Evolutionary conservation across 1,140 invertebrate species (phyloP).

Genomic region (Vanessa tameamea): DNA sequence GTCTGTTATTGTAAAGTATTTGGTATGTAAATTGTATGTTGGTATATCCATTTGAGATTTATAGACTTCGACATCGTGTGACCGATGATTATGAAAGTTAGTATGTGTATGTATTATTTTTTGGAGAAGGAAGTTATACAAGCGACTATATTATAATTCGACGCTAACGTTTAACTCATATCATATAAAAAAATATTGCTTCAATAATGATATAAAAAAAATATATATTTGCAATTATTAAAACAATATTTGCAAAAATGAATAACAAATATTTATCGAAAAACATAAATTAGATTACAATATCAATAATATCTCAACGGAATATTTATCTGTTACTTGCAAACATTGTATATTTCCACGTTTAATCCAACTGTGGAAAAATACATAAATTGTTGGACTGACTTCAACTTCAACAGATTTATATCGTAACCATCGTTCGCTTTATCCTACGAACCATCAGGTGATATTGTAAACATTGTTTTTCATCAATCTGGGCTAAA

Average conservation of each 20-base stretch:
- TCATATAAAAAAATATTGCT: too few species aligned
- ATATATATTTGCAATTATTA: neutral
- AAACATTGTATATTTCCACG: constrained; percentile 32
- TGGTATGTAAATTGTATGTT: too few species aligned
- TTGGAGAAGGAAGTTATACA: too few species aligned
- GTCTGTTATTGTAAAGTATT: too few species aligned
- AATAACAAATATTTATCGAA: neutral
- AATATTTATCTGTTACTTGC: constrained; percentile 20
- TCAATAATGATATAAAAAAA: too few species aligned
- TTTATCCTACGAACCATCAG: constrained; percentile 19
- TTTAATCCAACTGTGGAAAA: constrained; percentile 39
- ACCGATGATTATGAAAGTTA: too few species aligned
- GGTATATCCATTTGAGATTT: too few species aligned
- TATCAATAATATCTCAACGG: constrained; percentile 6
- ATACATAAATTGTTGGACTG: constrained; percentile 35
- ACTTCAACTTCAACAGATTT: constrained; percentile 35
- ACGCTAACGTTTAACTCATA: too few species aligned
- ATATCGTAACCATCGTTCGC: constrained; percentile 13
- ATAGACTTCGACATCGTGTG: too few species aligned
- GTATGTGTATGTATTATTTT: too few species aligned
- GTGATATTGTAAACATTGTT: constrained; percentile 18
- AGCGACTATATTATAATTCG: too few species aligned
- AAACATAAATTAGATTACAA: neutral
- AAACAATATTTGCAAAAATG: constrained; percentile 6
- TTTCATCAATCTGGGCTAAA: constrained; percentile 2